Conservation (phyloP, 2,113 vertebrate genomes). For the Urocitellus parryii region DNA sequence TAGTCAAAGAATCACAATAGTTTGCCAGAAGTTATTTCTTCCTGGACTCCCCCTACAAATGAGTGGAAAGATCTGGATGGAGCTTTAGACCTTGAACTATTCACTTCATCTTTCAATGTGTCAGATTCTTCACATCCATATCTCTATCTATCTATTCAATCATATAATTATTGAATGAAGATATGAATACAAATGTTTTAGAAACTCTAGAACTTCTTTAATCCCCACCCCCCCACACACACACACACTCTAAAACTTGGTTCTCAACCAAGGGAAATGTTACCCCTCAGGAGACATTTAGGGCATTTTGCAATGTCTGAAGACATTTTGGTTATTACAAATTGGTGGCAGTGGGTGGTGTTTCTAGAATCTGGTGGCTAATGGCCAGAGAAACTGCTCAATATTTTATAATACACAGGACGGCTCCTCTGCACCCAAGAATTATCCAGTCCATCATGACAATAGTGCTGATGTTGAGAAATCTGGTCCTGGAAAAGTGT, state of each 20-base stretch:
- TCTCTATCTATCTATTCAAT: background rate
- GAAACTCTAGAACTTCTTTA: background rate
- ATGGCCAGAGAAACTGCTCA: background rate
- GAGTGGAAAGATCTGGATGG: background rate
- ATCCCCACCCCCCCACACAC: too few species aligned
- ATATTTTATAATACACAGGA: background rate
- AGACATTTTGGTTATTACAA: background rate
- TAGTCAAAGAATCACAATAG: background rate
- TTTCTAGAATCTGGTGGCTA: background rate
- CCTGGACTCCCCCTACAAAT: background rate
- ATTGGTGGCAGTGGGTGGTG: background rate
- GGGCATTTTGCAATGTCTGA: background rate
- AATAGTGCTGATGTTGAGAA: rapidly evolving
- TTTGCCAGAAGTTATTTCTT: background rate
- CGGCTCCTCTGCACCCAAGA: background rate
- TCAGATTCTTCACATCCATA: background rate
- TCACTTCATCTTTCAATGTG: background rate
- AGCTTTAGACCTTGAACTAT: background rate
- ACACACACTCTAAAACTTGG: background rate
- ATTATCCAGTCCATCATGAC: background rate
- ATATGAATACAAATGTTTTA: background rate
- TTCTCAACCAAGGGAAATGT: background rate
- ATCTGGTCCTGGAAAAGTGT: background rate
- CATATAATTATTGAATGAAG: background rate
- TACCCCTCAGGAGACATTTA: background rate